Conservation (phyloP, 2,888 invertebrate genomes). For the Diplazon laetatorius region DNA sequence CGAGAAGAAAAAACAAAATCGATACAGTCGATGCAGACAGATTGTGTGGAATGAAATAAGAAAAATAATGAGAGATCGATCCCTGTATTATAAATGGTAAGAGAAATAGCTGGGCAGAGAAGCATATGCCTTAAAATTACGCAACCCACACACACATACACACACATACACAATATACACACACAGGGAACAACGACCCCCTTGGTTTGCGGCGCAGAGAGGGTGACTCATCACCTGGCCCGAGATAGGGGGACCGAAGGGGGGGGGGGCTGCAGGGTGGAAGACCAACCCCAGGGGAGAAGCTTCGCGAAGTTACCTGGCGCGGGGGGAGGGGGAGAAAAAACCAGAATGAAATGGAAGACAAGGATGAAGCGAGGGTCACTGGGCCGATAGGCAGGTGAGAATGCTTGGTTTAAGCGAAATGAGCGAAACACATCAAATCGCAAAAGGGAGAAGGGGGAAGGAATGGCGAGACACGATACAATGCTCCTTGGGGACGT, state of each 20-base stretch:
- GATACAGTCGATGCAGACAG: background rate
- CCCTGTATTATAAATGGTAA: constrained; percentile 43
- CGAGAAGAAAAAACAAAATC: background rate
- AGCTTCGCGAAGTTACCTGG: constrained; percentile 49
- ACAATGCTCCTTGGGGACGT: constrained; percentile 9
- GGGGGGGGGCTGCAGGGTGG: constrained; percentile 47
- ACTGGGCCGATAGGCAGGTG: constrained; percentile 46
- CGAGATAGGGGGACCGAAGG: constrained; percentile 54
- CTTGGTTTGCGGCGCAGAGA: constrained; percentile 69
- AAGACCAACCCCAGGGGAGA: constrained; percentile 29
- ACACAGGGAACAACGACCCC: constrained; percentile 55
- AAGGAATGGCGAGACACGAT: constrained; percentile 46
- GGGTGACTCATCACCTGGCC: constrained; percentile 81
- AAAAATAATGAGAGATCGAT: constrained; percentile 44
- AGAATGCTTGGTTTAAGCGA: constrained; percentile 54
- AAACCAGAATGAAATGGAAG: constrained; percentile 18
- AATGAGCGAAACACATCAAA: constrained; percentile 2
- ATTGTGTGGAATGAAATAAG: constrained; percentile 34
- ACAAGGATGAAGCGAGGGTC: constrained; percentile 33
- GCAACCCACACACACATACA: constrained; percentile 61
- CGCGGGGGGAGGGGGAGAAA: constrained; percentile 28
- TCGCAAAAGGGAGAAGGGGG: background rate
- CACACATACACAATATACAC: too few relatives aligned
- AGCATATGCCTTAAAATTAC: constrained; percentile 68
- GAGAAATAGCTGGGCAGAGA: constrained; percentile 18